Conservation (phyloP, 2,888 invertebrate species). For the Lasioglossum pauxillum region DNA sequence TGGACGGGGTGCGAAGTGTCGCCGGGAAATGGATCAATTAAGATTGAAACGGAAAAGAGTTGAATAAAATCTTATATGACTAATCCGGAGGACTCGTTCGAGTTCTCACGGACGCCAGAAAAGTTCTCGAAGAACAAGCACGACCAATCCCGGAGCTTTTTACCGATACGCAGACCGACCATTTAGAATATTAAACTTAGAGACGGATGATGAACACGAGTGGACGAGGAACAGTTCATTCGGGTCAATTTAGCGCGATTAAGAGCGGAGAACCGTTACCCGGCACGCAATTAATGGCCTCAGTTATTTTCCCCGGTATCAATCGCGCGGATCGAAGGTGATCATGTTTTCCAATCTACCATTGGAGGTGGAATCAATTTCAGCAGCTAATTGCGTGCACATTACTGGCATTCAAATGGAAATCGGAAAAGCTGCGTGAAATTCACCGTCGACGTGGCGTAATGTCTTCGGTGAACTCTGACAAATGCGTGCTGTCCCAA, state of each 20-base stretch:
- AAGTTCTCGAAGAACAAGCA: neutral
- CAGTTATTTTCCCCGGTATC: constrained; percentile 21
- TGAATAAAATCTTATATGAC: neutral
- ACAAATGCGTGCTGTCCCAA: constrained; percentile 9
- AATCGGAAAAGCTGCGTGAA: constrained; percentile 34
- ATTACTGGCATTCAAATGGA: constrained; percentile 20
- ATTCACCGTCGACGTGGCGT: constrained; percentile 15
- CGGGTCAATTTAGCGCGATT: constrained; percentile 30
- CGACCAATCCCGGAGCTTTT: neutral
- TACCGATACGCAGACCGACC: neutral
- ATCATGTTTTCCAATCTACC: constrained; percentile 40
- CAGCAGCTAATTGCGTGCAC: constrained; percentile 22
- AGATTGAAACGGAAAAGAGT: neutral
- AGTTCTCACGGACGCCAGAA: neutral
- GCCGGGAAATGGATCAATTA: neutral
- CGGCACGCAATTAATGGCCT: constrained; percentile 24
- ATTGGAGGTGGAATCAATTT: constrained; percentile 37
- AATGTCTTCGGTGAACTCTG: constrained; percentile 24
- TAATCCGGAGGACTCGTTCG: neutral
- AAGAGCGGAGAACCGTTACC: constrained; percentile 31
- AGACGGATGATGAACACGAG: neutral
- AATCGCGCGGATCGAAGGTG: constrained; percentile 39
- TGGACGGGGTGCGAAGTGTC: neutral
- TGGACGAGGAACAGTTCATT: constrained; percentile 32
- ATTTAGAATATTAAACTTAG: constrained; percentile 2